Percentiles rank a stretch among this genome's conserved stretches.
These are phyloP conservation scores for Denticeps clupeoides DNA, from an alignment of 2,797 vertebrate species.

Conservation along the genomic window DNA sequence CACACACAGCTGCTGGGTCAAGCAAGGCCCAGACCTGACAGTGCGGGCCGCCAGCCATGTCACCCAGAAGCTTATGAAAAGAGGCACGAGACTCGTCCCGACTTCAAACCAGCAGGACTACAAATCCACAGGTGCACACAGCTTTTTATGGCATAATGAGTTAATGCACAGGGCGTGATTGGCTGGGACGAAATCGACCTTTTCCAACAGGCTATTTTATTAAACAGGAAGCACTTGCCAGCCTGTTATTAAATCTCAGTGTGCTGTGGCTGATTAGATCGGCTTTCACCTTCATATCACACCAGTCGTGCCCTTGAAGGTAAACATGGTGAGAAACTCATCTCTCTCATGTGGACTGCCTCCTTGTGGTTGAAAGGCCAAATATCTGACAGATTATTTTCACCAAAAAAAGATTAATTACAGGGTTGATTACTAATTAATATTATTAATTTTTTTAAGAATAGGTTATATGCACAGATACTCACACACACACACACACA, in stretches of 20 bases:
- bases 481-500: too few relatives aligned
- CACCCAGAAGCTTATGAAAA: slow-evolving; percentile 1
- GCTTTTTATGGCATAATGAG: too few relatives aligned
- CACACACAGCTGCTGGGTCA: not conserved
- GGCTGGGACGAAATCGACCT: too few relatives aligned
- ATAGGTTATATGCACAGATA: too few relatives aligned
- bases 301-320: slow-evolving; percentile 26
- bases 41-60: not conserved
- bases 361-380: slow-evolving; percentile 22
- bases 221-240: too few relatives aligned
- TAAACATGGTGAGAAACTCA: slow-evolving; percentile 15
- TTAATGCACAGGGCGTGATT: too few relatives aligned
- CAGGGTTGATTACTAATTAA: too few relatives aligned
- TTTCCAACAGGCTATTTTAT: too few relatives aligned
- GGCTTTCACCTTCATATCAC: slow-evolving; percentile 21
- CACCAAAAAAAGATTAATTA: too few relatives aligned
- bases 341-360: slow-evolving; percentile 10
- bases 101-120: too few relatives aligned
- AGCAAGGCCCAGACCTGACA: not conserved
- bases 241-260: not conserved
- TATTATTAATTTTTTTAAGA: too few relatives aligned
- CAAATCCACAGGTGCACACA: too few relatives aligned
- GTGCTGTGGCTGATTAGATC: not conserved
- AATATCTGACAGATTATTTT: not conserved
- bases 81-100: not conserved